A percentile compares a stretch with the other conserved stretches of the same genome.
These are phyloP conservation scores for Platycheirus albimanus DNA, from an alignment of 2,888 invertebrate species.

Conservation along the genomic window DNA sequence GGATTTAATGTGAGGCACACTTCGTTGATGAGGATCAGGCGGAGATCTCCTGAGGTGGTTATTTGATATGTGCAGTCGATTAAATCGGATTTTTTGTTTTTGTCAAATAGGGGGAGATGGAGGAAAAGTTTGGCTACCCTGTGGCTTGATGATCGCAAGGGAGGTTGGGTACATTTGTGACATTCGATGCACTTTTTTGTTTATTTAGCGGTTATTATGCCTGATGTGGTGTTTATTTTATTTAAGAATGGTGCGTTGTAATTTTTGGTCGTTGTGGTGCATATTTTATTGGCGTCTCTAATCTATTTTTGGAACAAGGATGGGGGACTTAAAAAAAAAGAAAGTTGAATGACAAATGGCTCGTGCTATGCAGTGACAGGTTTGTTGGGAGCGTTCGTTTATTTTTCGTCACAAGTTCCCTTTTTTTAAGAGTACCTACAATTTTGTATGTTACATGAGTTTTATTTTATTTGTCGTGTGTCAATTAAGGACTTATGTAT, in stretches of 20 bases:
- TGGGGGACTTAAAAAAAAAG: conserved; percentile 23
- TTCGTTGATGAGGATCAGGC: conserved; percentile 65
- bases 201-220: conserved; percentile 35
- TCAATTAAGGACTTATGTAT: conserved; percentile 68
- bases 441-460: conserved; percentile 48
- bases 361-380: conserved; percentile 69
- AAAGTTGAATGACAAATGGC: conserved; percentile 71
- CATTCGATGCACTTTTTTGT: conserved; percentile 59
- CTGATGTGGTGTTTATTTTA: conserved; percentile 59
- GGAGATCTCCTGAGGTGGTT: conserved; percentile 64
- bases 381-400: conserved; percentile 56
- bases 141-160: conserved; percentile 63
- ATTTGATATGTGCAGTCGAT: conserved; percentile 67
- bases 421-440: conserved; percentile 36
- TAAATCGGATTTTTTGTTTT: conserved; percentile 65
- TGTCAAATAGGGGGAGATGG: conserved; percentile 17
- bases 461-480: conserved; percentile 70
- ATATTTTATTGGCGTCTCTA: conserved; percentile 63
- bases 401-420: conserved; percentile 18
- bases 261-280: conserved; percentile 31
- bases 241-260: conserved; percentile 47
- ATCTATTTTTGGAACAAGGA: conserved; percentile 51
- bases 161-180: conserved; percentile 57
- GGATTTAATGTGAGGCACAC: conserved; percentile 67
- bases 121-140: conserved; percentile 52